A percentile compares a stretch with the other conserved stretches of the same genome.
Conservation (phyloP, 2,113 vertebrate genomes). For the Galemys pyrenaicus region DNA sequence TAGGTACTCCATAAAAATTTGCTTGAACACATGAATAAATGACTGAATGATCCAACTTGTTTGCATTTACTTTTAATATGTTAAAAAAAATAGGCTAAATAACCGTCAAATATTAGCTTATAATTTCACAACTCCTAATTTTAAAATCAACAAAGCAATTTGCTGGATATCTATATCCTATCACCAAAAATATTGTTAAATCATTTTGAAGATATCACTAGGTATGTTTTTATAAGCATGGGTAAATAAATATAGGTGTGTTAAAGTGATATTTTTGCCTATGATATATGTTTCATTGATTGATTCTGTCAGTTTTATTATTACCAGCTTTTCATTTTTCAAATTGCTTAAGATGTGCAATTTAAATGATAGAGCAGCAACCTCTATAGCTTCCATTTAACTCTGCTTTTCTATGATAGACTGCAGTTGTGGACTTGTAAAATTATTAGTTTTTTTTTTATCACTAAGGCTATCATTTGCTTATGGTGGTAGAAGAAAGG, state of each 20-base stretch:
- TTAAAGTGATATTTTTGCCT: not conserved
- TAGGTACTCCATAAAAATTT: not conserved
- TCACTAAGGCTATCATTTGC: not conserved
- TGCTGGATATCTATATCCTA: not conserved
- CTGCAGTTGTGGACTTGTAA: not conserved
- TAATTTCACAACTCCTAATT: constrained; percentile 3
- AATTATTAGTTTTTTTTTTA: not conserved
- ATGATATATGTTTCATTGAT: not conserved
- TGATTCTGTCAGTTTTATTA: not conserved
- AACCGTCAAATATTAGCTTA: not conserved
- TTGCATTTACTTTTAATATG: constrained; percentile 34
- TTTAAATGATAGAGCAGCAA: not conserved
- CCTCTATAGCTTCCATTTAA: not conserved
- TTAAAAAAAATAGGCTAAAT: constrained; percentile 35
- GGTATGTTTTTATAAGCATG: not conserved
- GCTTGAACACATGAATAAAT: constrained; percentile 13
- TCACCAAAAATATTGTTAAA: not conserved
- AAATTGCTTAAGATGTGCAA: not conserved
- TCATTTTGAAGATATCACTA: not conserved
- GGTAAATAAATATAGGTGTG: not conserved
- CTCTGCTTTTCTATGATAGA: not conserved
- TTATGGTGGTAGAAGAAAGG: no score
- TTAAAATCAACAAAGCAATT: not conserved
- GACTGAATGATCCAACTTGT: not conserved
- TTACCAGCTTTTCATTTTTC: not conserved